Evolutionary conservation across 2,888 invertebrate genomes (phyloP).

Genomic region (Cenopis cana): DNA sequence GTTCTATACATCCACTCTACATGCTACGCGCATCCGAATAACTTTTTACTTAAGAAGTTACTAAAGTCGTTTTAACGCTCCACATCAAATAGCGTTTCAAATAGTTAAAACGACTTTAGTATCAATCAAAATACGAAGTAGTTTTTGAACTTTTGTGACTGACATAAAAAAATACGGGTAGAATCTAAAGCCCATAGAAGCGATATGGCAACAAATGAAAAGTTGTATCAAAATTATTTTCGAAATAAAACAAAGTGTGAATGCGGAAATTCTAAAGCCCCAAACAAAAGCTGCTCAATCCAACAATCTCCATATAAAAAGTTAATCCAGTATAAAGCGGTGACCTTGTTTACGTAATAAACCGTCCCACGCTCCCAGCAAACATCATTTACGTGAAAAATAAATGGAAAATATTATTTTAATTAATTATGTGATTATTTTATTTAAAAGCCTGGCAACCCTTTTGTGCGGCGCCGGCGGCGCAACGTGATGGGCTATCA

Average conservation of each 20-base stretch:
- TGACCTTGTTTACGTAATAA: constrained; percentile 21
- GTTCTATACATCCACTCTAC: neutral
- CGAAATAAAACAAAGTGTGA: neutral
- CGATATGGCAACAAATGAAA: too few relatives aligned
- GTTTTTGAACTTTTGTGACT: neutral
- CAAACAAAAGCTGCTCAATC: constrained; percentile 11
- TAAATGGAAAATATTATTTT: constrained; percentile 27
- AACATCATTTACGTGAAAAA: constrained; percentile 11
- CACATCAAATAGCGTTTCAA: too few relatives aligned
- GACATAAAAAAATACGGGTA: neutral
- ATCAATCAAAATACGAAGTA: too few relatives aligned
- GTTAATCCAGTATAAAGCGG: constrained; percentile 3
- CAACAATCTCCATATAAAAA: constrained; percentile 17
- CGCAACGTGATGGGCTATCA: constrained; percentile 33
- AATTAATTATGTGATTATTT: constrained; percentile 26
- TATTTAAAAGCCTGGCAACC: constrained; percentile 30
- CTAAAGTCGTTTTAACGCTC: too few relatives aligned
- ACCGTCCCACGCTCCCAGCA: constrained; percentile 15
- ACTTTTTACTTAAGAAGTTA: neutral
- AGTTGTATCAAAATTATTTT: neutral
- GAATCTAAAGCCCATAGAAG: neutral
- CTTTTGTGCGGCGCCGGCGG: constrained; percentile 34
- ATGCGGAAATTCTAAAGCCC: constrained; percentile 4
- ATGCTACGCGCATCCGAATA: neutral
- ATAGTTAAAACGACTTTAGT: too few relatives aligned